These are phyloP conservation scores for Plectrocnemia conspersa DNA, from an alignment of 1,140 invertebrate species.

Conservation along the genomic window DNA sequence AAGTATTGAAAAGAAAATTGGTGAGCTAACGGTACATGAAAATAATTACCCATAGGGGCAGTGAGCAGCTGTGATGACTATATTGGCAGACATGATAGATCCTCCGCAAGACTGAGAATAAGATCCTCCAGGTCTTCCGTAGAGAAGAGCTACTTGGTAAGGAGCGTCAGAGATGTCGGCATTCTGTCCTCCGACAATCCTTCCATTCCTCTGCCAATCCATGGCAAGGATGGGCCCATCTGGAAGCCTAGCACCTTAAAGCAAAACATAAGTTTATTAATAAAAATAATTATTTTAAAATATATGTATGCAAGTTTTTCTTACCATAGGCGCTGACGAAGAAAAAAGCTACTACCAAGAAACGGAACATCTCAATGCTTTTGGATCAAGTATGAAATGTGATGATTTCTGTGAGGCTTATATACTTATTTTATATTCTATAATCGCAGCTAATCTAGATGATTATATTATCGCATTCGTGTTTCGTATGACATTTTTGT, in stretches of 20 bases:
- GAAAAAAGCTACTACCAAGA: conserved; percentile 10
- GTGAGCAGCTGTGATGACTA: conserved; percentile 10
- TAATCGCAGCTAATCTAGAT: too few species aligned
- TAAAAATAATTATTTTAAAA: too few species aligned
- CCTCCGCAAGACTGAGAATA: conserved; percentile 8
- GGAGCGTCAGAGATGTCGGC: conserved; percentile 22
- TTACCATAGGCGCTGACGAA: conserved; percentile 18
- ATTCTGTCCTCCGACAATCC: conserved; percentile 23
- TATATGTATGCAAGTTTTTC: too few species aligned
- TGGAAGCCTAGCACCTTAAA: conserved; percentile 3
- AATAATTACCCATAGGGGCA: conserved; percentile 2
- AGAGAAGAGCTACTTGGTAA: conserved; percentile 23
- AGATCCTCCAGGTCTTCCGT: neutral
- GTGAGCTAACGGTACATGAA: neutral
- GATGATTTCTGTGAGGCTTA: too few species aligned
- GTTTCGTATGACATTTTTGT: too few species aligned
- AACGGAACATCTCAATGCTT: conserved; percentile 8
- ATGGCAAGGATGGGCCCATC: conserved; percentile 1
- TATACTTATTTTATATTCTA: too few species aligned
- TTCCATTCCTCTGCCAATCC: conserved; percentile 36
- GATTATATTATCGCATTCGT: too few species aligned
- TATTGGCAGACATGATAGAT: neutral
- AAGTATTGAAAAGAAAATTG: neutral
- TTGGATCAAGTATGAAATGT: too few species aligned
- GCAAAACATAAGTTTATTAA: neutral